Evolutionary conservation across 2,113 vertebrate genomes (phyloP).

Genomic region (Gadus macrocephalus): DNA sequence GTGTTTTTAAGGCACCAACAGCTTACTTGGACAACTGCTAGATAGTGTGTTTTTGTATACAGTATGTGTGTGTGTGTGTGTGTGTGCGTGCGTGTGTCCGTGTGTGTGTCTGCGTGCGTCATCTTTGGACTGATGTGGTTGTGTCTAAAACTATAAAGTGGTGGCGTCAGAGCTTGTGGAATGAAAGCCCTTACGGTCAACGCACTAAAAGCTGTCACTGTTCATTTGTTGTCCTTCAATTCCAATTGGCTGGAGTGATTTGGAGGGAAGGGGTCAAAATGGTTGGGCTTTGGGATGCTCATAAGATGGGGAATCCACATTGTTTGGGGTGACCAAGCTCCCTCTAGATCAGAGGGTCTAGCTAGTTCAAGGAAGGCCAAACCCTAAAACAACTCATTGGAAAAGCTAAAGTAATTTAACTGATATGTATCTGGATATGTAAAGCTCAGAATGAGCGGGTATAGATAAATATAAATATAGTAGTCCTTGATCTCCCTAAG

Average conservation of each 20-base stretch:
- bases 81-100: conserved; percentile 11
- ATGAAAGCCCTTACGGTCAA: conserved; percentile 28
- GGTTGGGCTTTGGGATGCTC: conserved; percentile 20
- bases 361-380: too few species aligned
- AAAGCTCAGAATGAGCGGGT: too few species aligned
- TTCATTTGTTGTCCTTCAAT: conserved; percentile 33
- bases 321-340: conserved; percentile 3
- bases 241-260: conserved; percentile 16
- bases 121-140: conserved; percentile 5
- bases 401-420: too few species aligned
- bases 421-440: too few species aligned
- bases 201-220: conserved; percentile 14
- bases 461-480: too few species aligned
- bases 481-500: too few species aligned
- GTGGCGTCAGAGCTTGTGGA: neutral
- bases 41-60: neutral
- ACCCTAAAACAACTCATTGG: too few species aligned
- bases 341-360: too few species aligned
- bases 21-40: neutral
- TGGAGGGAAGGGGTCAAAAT: conserved; percentile 8
- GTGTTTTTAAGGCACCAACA: neutral
- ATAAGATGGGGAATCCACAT: conserved; percentile 38
- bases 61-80: conserved; percentile 1
- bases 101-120: conserved; percentile 7
- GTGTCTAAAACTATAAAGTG: neutral